phyloP scores from a whole-genome alignment of 2,113 vertebrate genomes.

The Tenebrosternarchus preto region DNA sequence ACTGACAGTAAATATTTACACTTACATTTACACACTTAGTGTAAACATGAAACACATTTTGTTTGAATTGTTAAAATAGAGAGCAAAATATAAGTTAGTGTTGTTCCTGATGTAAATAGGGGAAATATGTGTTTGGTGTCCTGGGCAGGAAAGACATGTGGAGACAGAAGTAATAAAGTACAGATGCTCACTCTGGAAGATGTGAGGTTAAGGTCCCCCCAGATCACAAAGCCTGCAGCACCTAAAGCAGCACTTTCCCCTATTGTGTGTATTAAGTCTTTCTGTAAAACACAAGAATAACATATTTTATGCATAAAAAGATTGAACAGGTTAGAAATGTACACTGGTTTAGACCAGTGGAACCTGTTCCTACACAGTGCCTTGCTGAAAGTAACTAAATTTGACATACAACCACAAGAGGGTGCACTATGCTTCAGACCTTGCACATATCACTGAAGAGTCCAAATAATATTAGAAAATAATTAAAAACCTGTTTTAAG shows the following conservation, averaged over 20 bases:
- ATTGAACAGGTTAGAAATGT: background rate
- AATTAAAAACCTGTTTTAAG: background rate
- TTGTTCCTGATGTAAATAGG: background rate
- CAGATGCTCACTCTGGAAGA: slow-evolving; percentile 72
- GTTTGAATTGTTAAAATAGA: no score
- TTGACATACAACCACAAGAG: slow-evolving; percentile 45
- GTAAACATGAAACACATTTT: no score
- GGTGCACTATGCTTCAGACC: slow-evolving; percentile 25
- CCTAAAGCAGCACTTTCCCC: slow-evolving; percentile 81
- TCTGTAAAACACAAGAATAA: slow-evolving; percentile 66
- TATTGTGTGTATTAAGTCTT: slow-evolving; percentile 78
- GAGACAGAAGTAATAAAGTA: no score
- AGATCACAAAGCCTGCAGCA: slow-evolving; percentile 79
- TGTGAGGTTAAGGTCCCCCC: slow-evolving; percentile 79
- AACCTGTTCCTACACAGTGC: no score
- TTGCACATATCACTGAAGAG: no score
- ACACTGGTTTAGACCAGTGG: background rate
- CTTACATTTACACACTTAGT: no score
- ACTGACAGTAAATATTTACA: background rate
- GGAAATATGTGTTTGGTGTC: background rate
- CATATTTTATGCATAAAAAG: slow-evolving; percentile 9
- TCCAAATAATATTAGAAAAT: no score
- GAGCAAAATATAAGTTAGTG: no score
- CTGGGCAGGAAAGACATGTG: no score
- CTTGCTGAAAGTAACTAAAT: background rate